Evolutionary conservation across 2,888 invertebrate species (phyloP).

Genomic region (Archips xylosteana): DNA sequence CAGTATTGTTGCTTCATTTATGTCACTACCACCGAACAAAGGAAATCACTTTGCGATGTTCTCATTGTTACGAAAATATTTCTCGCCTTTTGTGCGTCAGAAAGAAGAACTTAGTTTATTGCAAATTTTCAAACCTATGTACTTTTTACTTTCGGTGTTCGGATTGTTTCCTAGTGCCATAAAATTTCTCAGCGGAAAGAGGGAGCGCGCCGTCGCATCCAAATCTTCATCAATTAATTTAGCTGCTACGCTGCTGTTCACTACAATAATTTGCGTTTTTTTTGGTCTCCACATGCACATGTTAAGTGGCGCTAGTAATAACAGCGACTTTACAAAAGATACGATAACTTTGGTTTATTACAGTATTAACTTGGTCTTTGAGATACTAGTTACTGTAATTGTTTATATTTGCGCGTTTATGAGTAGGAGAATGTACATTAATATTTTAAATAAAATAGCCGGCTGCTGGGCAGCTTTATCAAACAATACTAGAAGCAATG

Average conservation of each 20-base stretch:
- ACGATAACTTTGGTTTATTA: slow-evolving; percentile 37
- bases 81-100: slow-evolving; percentile 18
- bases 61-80: slow-evolving; percentile 16
- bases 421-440: slow-evolving; percentile 21
- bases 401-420: slow-evolving; percentile 27
- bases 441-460: slow-evolving; percentile 9
- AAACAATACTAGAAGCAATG: slow-evolving; percentile 1
- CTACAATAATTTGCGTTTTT: slow-evolving; percentile 15
- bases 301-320: not conserved
- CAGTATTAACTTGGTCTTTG: slow-evolving; percentile 16
- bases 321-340: slow-evolving; percentile 25
- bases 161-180: slow-evolving; percentile 25
- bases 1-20: not conserved
- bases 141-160: slow-evolving; percentile 10
- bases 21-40: not conserved
- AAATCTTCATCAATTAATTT: slow-evolving; percentile 28
- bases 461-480: slow-evolving; percentile 6
- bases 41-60: slow-evolving; percentile 4
- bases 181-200: slow-evolving; percentile 20
- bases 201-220: not conserved
- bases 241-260: slow-evolving; percentile 7
- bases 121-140: slow-evolving; percentile 16
- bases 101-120: slow-evolving; percentile 1
- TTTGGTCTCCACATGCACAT: slow-evolving; percentile 13
- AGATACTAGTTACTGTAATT: slow-evolving; percentile 12